Evolutionary conservation across 2,113 vertebrate species (phyloP).

Genomic region (Odocoileus hemionus): DNA sequence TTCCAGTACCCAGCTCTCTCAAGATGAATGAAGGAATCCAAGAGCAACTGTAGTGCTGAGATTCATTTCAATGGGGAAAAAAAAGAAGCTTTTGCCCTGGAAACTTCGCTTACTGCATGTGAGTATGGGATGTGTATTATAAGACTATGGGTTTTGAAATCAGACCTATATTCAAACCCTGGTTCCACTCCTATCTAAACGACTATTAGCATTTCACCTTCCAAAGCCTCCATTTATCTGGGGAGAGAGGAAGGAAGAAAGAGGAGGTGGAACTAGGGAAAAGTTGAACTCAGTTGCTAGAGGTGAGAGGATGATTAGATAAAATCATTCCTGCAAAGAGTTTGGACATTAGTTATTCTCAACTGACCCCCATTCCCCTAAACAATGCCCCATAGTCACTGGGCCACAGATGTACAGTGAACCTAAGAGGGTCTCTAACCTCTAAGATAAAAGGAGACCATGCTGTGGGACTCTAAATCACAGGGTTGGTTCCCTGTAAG

Average conservation of each 20-base stretch:
- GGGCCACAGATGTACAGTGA: neutral
- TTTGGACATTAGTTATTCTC: neutral
- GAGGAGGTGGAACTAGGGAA: neutral
- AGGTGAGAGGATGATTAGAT: neutral
- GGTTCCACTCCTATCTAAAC: neutral
- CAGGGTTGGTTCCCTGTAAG: neutral
- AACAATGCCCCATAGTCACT: neutral
- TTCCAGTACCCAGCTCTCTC: conserved; percentile 39
- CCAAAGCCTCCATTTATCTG: neutral
- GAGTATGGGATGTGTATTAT: neutral
- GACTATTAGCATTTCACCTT: neutral
- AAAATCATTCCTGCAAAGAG: neutral
- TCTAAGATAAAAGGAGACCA: neutral
- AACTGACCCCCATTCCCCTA: neutral
- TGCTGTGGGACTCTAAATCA: neutral
- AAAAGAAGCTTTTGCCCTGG: neutral
- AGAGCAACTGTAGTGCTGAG: neutral
- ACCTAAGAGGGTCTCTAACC: neutral
- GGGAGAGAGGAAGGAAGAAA: neutral
- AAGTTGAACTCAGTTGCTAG: neutral
- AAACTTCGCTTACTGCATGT: neutral
- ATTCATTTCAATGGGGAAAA: neutral
- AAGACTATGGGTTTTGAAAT: neutral
- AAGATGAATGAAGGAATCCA: conserved; percentile 22
- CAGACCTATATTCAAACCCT: neutral